These are phyloP conservation scores for Maylandia zebra DNA, from an alignment of 2,113 vertebrate species.

Conservation along the genomic window DNA sequence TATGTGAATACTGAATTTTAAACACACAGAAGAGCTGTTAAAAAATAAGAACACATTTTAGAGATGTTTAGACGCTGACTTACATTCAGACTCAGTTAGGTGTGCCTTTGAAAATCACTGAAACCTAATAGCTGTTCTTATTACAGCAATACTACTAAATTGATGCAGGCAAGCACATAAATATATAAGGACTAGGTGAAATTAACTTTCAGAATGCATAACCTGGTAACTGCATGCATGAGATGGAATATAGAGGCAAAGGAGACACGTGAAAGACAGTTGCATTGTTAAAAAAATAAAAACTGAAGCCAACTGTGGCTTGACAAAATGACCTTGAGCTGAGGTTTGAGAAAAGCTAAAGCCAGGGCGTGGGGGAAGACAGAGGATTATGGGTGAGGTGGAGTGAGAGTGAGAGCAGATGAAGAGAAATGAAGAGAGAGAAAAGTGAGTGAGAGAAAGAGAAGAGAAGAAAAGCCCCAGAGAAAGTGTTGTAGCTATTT, in stretches of 20 bases:
- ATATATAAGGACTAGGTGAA: background rate
- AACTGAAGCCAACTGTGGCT: background rate
- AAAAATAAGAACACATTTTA: background rate
- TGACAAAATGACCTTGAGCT: constrained; percentile 42
- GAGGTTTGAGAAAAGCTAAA: constrained; percentile 24
- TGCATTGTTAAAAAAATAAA: background rate
- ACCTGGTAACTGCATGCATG: background rate
- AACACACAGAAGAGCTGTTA: background rate
- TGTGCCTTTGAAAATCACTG: background rate
- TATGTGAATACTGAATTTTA: background rate
- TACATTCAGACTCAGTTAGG: background rate
- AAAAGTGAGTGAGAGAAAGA: background rate
- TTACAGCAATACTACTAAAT: background rate
- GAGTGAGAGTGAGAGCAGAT: constrained; percentile 4
- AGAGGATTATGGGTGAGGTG: constrained; percentile 43
- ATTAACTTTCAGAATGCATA: background rate
- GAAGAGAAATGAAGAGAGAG: background rate
- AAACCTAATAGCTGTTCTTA: constrained; percentile 20
- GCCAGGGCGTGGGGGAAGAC: background rate
- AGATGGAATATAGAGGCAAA: background rate
- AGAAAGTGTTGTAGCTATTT: constrained; percentile 1
- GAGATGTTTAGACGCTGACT: background rate
- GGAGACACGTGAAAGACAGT: background rate
- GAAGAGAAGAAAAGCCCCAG: background rate
- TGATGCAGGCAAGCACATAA: background rate